Conservation (phyloP, 2,888 invertebrate species). For the Masnerella sp. region DNA sequence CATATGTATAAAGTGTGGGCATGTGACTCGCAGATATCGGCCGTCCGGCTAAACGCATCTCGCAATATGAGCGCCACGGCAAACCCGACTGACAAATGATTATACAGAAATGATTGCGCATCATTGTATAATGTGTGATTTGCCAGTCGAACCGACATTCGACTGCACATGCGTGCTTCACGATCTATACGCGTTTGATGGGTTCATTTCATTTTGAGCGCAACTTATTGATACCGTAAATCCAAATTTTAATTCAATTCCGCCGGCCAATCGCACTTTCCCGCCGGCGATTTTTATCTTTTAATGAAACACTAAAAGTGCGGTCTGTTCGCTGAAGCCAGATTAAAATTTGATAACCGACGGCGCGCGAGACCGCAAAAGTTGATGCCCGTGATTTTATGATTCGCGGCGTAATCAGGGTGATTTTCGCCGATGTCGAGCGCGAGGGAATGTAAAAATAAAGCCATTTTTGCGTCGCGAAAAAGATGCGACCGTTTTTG, state of each 20-base stretch:
- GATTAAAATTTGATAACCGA: constrained; percentile 32
- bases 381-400: not conserved
- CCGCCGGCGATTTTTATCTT: constrained; percentile 32
- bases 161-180: not conserved
- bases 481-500: constrained; percentile 10
- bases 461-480: not conserved
- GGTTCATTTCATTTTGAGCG: constrained; percentile 2
- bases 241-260: constrained; percentile 30
- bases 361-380: not conserved
- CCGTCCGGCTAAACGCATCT: constrained; percentile 31
- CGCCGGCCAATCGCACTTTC: not conserved
- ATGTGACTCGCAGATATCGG: constrained; percentile 34
- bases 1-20: constrained; percentile 43
- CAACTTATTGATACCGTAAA: constrained; percentile 1
- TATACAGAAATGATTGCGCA: constrained; percentile 43
- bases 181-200: not conserved
- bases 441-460: not conserved
- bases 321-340: constrained; percentile 9
- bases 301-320: constrained; percentile 23
- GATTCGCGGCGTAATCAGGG: too few species aligned
- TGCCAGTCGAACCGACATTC: constrained; percentile 10
- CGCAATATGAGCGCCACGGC: constrained; percentile 30
- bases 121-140: constrained; percentile 26
- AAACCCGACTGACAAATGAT: constrained; percentile 38
- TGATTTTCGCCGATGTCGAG: too few species aligned